Conservation (phyloP, 2,113 vertebrate genomes). For the Archilochus colubris region DNA sequence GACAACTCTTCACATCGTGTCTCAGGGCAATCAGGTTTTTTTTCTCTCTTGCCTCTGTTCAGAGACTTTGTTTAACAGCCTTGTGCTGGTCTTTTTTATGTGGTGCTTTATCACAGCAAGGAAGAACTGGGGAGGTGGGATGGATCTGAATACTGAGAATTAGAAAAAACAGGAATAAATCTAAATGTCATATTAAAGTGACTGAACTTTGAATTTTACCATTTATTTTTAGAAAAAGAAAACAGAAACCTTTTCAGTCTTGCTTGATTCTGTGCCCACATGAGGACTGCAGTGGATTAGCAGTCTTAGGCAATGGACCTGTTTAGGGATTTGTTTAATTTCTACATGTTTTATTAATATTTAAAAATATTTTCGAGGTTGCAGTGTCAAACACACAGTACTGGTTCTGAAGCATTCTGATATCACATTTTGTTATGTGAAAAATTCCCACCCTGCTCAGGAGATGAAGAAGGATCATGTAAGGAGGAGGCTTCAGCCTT, state of each 20-base stretch:
- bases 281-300: not conserved
- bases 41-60: not conserved
- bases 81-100: accelerated
- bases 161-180: not conserved
- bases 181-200: not conserved
- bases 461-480: not conserved
- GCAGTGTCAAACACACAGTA: not conserved
- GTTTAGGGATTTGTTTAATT: not conserved
- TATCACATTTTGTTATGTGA: not conserved
- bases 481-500: not conserved
- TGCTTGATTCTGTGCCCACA: not conserved
- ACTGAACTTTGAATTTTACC: not conserved
- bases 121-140: too few species aligned
- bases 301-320: not conserved
- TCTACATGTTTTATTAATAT: not conserved
- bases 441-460: not conserved
- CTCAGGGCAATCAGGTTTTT: not conserved
- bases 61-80: not conserved
- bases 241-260: not conserved
- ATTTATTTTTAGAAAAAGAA: not conserved
- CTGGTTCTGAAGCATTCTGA: not conserved
- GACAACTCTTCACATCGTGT: not conserved
- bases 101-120: not conserved
- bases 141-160: not conserved
- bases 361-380: not conserved